Conservation (phyloP, 64 coral and sea anemone genomes). For the Pocillopora damicornis region DNA sequence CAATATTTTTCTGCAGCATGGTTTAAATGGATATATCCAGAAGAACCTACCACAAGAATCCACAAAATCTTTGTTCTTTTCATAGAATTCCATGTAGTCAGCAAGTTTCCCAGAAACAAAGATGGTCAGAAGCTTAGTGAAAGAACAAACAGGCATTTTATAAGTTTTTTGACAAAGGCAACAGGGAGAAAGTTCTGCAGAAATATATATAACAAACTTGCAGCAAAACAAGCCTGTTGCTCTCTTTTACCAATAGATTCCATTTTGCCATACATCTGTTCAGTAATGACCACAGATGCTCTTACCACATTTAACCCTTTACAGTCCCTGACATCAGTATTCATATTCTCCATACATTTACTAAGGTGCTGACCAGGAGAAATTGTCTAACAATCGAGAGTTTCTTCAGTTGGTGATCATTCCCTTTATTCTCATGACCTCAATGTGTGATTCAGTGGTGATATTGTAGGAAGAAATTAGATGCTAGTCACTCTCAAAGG, state of each 20-base stretch:
- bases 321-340: background rate
- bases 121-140: conserved; percentile 72
- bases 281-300: too few relatives aligned
- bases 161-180: background rate
- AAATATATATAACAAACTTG: background rate
- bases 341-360: background rate
- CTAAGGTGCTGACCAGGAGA: too few relatives aligned
- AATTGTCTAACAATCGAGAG: too few relatives aligned
- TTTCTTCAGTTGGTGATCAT: too few relatives aligned
- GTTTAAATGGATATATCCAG: too few relatives aligned
- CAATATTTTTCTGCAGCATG: too few relatives aligned
- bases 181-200: background rate
- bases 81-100: conserved; percentile 86
- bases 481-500: too few relatives aligned
- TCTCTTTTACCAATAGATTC: too few relatives aligned
- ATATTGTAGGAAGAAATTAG: too few relatives aligned
- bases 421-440: too few relatives aligned
- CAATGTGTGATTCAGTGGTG: too few relatives aligned
- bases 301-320: background rate
- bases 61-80: conserved; percentile 82
- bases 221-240: background rate
- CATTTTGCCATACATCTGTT: too few relatives aligned
- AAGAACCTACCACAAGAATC: conserved; percentile 65
- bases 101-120: conserved; percentile 80
- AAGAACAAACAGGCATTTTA: background rate